Percentiles rank a stretch among this genome's conserved stretches.
phyloP scores from a whole-genome alignment of 37 sponge, comb jelly and placozoan genomes.

The Chondrilla cf. caribensis region DNA sequence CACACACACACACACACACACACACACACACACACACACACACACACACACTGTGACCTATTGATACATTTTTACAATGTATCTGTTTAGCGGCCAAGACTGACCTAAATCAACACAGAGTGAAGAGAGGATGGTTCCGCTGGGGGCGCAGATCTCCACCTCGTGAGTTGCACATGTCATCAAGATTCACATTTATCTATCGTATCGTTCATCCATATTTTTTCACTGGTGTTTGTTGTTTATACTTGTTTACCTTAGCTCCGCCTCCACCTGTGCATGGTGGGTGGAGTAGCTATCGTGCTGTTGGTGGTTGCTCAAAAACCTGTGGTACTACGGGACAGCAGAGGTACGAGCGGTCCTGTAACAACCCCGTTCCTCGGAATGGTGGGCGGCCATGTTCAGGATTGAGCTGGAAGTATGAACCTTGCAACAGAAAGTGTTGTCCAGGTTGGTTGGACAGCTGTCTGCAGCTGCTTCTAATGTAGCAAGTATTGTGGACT shows the following conservation, averaged over 20 bases:
- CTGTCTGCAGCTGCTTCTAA: too few species aligned
- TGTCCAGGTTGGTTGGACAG: background rate
- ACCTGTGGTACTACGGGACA: background rate
- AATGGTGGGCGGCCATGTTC: background rate
- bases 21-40: background rate
- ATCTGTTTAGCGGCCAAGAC: too few species aligned
- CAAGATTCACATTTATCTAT: background rate
- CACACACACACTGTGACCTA: background rate
- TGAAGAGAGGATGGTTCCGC: too few species aligned
- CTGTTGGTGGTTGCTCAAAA: background rate
- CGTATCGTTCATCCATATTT: background rate
- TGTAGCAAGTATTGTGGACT: too few species aligned
- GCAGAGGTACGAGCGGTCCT: background rate
- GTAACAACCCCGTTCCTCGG: background rate
- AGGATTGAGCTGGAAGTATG: background rate
- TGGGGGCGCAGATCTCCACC: too few species aligned
- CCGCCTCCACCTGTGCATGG: slow-evolving; percentile 1
- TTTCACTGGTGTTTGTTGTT: background rate
- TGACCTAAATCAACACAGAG: too few species aligned
- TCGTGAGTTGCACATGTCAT: too few species aligned
- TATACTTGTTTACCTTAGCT: too few species aligned
- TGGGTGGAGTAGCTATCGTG: background rate
- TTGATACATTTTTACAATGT: background rate
- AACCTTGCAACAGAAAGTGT: slow-evolving; percentile 3
- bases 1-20: too few species aligned